phyloP scores from a whole-genome alignment of 1,140 invertebrate species.

The Dolichoris vasculosae region DNA sequence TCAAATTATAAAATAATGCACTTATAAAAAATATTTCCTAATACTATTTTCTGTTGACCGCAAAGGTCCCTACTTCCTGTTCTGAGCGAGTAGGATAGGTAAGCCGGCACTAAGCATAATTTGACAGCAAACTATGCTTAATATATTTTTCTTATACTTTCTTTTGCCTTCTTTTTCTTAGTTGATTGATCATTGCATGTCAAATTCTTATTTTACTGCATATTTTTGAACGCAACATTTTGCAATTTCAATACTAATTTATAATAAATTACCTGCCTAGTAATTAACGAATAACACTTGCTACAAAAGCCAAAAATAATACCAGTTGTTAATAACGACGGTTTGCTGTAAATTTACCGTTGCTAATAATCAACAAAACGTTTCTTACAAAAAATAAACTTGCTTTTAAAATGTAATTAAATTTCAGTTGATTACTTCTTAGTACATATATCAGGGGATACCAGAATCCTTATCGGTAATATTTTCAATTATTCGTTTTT shows the following conservation, averaged over 20 bases:
- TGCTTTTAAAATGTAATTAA: no score
- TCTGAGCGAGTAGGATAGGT: slow-evolving; percentile 82
- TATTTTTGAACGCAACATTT: slow-evolving; percentile 9
- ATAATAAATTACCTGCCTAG: slow-evolving; percentile 25
- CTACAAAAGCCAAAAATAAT: background rate
- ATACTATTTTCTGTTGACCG: slow-evolving; percentile 67
- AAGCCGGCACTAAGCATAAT: slow-evolving; percentile 62
- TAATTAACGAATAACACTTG: slow-evolving; percentile 23
- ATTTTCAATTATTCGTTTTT: no score
- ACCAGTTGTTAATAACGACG: no score
- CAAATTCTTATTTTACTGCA: slow-evolving; percentile 19
- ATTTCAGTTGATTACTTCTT: no score
- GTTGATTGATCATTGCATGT: slow-evolving; percentile 43
- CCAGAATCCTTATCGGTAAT: no score
- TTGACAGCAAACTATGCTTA: slow-evolving; percentile 40
- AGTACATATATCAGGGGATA: no score
- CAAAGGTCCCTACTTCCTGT: slow-evolving; percentile 84
- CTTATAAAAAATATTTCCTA: slow-evolving; percentile 52
- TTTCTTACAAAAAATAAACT: no score
- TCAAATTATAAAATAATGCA: slow-evolving; percentile 1
- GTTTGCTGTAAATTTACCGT: no score
- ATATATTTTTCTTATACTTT: slow-evolving; percentile 31
- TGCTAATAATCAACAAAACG: no score
- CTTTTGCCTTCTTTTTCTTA: background rate
- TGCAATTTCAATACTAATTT: slow-evolving; percentile 26